A percentile compares a stretch with the other conserved stretches of the same genome.
Evolutionary conservation across 2,797 vertebrate genomes (phyloP).

Genomic region (Halcyon chelicuti): DNA sequence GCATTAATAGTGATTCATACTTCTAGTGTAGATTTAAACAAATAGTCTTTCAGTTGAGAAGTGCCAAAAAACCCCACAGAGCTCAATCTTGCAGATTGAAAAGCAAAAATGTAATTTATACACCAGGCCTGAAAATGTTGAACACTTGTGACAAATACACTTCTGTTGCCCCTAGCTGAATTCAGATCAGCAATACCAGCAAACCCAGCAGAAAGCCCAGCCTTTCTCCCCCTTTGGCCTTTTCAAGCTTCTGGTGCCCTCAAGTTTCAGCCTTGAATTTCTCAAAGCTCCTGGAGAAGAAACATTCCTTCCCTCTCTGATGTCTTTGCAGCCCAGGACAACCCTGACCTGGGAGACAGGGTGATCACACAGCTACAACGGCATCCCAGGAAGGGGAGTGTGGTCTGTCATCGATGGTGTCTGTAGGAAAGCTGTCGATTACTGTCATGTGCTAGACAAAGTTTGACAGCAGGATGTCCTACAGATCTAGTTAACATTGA

Average conservation of each 20-base stretch:
- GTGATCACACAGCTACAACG: rapidly evolving
- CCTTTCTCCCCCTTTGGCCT: background rate
- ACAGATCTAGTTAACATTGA: background rate
- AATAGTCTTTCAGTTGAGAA: background rate
- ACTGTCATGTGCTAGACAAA: background rate
- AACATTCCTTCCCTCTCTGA: background rate
- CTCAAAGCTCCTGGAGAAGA: background rate
- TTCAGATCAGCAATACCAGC: background rate
- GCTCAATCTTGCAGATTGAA: background rate
- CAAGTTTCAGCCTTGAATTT: background rate
- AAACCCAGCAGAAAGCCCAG: background rate
- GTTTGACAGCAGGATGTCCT: background rate
- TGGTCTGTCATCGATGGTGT: background rate
- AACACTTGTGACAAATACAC: background rate
- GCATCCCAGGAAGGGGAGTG: background rate
- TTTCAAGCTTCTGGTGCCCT: background rate
- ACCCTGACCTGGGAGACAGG: background rate
- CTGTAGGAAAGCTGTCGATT: background rate
- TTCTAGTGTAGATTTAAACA: constrained; percentile 42
- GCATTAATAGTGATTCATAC: background rate
- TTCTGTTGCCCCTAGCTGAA: background rate
- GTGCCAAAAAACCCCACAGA: background rate
- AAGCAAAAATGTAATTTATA: background rate
- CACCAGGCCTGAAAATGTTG: background rate
- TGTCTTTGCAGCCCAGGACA: background rate